Conservation (phyloP, 2,888 invertebrate genomes). For the Troides oblongomaculatus region DNA sequence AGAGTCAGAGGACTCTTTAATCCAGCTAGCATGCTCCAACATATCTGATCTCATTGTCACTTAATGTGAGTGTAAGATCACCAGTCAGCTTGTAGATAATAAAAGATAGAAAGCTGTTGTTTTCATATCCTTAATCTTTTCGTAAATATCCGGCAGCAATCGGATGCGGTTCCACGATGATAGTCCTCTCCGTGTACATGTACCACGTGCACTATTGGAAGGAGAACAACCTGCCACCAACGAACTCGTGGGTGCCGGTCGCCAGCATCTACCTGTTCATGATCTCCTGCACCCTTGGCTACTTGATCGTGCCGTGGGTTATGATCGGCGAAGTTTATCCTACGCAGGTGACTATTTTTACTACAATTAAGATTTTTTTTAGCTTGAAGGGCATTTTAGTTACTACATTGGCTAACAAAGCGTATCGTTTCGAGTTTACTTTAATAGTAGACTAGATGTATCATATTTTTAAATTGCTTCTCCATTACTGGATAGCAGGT, state of each 20-base stretch:
- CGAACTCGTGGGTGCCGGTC: slow-evolving; percentile 82
- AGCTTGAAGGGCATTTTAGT: too few species aligned
- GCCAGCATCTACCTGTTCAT: slow-evolving; percentile 81
- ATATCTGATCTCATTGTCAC: too few species aligned
- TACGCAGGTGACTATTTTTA: slow-evolving; percentile 70
- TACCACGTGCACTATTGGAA: slow-evolving; percentile 78
- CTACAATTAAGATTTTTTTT: too few species aligned
- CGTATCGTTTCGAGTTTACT: too few species aligned
- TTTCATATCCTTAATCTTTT: not conserved
- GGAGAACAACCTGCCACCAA: slow-evolving; percentile 54
- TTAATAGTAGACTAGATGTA: too few species aligned
- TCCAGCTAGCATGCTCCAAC: too few species aligned
- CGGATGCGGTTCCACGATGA: slow-evolving; percentile 83
- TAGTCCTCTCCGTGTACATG: slow-evolving; percentile 81
- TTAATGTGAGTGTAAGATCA: too few species aligned
- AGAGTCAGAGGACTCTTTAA: too few species aligned
- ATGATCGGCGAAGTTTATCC: slow-evolving; percentile 89
- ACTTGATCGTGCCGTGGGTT: slow-evolving; percentile 85
- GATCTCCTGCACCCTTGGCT: slow-evolving; percentile 82
- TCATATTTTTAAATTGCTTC: too few species aligned
- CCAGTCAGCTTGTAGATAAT: not conserved
- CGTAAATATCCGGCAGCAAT: slow-evolving; percentile 51
- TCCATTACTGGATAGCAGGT: too few species aligned
- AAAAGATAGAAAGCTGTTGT: not conserved
- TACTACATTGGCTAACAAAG: too few species aligned